Conservation (phyloP, 1,140 invertebrate genomes). For the Pygmarrhopalites habei region DNA sequence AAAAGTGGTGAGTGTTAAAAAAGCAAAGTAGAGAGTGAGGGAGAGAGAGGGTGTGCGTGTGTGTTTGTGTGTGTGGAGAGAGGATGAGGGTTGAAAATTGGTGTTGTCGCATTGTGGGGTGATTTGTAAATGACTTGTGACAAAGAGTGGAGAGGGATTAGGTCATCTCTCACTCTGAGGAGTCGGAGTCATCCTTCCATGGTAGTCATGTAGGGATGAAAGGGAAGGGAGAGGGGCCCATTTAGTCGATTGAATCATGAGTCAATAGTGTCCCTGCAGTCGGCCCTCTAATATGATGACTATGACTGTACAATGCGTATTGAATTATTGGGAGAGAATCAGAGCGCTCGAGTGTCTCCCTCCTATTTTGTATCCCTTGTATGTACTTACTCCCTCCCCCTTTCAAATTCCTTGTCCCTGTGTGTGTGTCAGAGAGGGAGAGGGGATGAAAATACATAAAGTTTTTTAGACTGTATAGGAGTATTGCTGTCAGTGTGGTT, state of each 20-base stretch:
- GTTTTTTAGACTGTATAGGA: not conserved
- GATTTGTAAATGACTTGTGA: constrained; percentile 21
- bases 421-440: constrained; percentile 12
- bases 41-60: too few species aligned
- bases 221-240: not conserved
- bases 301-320: not conserved
- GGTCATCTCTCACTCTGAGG: constrained; percentile 13
- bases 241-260: constrained; percentile 26
- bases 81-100: too few species aligned
- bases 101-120: not conserved
- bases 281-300: not conserved
- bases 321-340: not conserved
- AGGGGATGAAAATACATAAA: too few species aligned
- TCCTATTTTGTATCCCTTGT: constrained; percentile 6
- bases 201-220: too few species aligned
- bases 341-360: not conserved
- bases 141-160: constrained; percentile 20
- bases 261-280: not conserved
- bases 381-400: constrained; percentile 10
- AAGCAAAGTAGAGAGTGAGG: too few species aligned
- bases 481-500: too few species aligned
- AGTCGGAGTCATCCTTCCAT: constrained; percentile 1
- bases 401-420: constrained; percentile 9
- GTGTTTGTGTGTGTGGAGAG: too few species aligned
- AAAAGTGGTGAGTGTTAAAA: too few species aligned